Percentiles rank a stretch among this genome's conserved stretches.
Conservation (phyloP, 2,888 invertebrate genomes). For the Sinopyrophorus schimmeli region DNA sequence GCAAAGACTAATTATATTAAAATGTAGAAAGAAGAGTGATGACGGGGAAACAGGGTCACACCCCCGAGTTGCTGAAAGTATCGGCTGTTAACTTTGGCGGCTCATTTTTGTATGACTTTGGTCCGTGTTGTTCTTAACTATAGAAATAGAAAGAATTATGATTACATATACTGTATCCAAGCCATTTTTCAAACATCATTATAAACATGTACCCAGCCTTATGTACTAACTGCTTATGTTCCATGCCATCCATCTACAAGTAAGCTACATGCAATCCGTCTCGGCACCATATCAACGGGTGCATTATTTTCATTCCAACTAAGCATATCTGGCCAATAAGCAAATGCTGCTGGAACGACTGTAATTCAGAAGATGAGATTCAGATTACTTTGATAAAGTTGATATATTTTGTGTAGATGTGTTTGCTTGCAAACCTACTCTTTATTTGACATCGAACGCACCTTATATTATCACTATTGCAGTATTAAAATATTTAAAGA, state of each 20-base stretch:
- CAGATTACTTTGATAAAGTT: conserved; percentile 36
- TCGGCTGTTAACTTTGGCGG: conserved; percentile 36
- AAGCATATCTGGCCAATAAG: conserved; percentile 35
- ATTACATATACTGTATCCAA: conserved; percentile 38
- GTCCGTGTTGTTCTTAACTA: conserved; percentile 29
- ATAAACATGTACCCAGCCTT: conserved; percentile 43
- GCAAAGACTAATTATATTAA: conserved; percentile 25
- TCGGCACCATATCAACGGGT: conserved; percentile 31
- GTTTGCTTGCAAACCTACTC: conserved; percentile 53
- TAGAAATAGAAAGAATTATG: conserved; percentile 32
- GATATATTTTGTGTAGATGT: conserved; percentile 55
- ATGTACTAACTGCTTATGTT: conserved; percentile 52
- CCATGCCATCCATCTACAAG: conserved; percentile 52
- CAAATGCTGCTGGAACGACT: conserved; percentile 38
- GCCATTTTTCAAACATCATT: conserved; percentile 39
- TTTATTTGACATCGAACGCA: conserved; percentile 57
- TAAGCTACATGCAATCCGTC: conserved; percentile 36
- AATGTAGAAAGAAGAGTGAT: conserved; percentile 26
- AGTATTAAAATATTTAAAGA: conserved; percentile 43
- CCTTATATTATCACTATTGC: conserved; percentile 43
- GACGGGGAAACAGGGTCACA: conserved; percentile 32
- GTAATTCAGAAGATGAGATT: conserved; percentile 37
- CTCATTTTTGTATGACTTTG: conserved; percentile 34
- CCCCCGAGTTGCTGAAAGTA: conserved; percentile 31
- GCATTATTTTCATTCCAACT: conserved; percentile 27